phyloP scores from a whole-genome alignment of 2,113 vertebrate genomes.

The Zosterops japonicus region DNA sequence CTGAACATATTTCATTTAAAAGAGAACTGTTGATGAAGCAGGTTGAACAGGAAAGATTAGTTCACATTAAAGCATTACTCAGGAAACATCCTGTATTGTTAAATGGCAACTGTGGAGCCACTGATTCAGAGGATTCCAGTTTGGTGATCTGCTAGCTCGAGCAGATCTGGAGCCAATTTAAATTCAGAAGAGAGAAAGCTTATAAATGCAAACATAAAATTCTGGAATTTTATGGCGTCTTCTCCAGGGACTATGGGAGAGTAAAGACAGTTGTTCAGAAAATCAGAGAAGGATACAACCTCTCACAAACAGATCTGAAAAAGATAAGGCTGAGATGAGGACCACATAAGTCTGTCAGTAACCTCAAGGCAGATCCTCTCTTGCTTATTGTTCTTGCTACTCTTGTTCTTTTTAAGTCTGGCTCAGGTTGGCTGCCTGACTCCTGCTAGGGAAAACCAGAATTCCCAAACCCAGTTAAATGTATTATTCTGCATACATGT shows the following conservation, averaged over 20 bases:
- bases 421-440: not conserved
- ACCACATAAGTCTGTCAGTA: not conserved
- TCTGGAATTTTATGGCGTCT: not conserved
- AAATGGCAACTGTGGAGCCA: not conserved
- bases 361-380: not conserved
- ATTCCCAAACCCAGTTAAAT: not conserved
- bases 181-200: not conserved
- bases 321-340: not conserved
- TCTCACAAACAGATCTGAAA: not conserved
- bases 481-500: not conserved
- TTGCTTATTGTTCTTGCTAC: not conserved
- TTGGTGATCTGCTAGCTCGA: not conserved
- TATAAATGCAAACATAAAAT: not conserved
- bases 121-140: not conserved
- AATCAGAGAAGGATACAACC: not conserved
- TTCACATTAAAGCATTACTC: not conserved
- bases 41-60: not conserved
- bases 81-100: not conserved
- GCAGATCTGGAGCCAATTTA: not conserved
- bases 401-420: not conserved
- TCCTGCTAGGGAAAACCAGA: not conserved
- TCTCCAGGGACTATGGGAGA: not conserved
- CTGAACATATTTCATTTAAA: not conserved
- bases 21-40: not conserved
- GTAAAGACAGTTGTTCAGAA: not conserved